phyloP scores from a whole-genome alignment of 1,140 invertebrate species.

The Pogonognathellus flavescens region DNA sequence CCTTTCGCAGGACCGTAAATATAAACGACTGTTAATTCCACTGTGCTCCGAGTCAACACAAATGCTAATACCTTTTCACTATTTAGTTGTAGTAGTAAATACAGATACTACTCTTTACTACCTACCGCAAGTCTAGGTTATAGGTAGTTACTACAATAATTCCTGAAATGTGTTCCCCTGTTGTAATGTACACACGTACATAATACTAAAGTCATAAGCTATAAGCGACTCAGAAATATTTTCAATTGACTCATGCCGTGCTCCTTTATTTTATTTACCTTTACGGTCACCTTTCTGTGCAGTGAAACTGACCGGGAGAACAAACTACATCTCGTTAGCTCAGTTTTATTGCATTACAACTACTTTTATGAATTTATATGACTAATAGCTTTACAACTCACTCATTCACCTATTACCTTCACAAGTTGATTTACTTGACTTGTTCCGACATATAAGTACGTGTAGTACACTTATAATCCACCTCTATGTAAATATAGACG shows the following conservation, averaged over 20 bases:
- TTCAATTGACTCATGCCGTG: slow-evolving; percentile 5
- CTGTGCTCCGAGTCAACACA: no score
- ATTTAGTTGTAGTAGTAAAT: no score
- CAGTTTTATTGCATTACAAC: slow-evolving; percentile 47
- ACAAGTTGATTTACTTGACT: slow-evolving; percentile 19
- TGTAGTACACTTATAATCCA: slow-evolving; percentile 1
- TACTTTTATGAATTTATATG: slow-evolving; percentile 45
- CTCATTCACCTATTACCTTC: slow-evolving; percentile 28
- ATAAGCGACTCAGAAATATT: background rate
- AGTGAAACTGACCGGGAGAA: slow-evolving; percentile 31
- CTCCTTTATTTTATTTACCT: slow-evolving; percentile 46
- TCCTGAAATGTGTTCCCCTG: no score
- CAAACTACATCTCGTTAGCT: slow-evolving; percentile 43
- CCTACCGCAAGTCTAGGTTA: no score
- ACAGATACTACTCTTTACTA: no score
- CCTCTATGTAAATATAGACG: background rate
- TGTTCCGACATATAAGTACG: background rate
- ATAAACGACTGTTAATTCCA: slow-evolving; percentile 8
- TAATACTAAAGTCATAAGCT: background rate
- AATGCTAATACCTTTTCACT: no score
- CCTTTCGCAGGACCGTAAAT: slow-evolving; percentile 5
- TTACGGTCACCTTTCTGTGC: slow-evolving; percentile 5
- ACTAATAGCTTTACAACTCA: slow-evolving; percentile 47
- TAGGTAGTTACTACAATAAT: no score
- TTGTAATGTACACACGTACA: background rate